These are phyloP conservation scores for Dicycla oo DNA, from an alignment of 2,888 invertebrate genomes.

Conservation along the genomic window DNA sequence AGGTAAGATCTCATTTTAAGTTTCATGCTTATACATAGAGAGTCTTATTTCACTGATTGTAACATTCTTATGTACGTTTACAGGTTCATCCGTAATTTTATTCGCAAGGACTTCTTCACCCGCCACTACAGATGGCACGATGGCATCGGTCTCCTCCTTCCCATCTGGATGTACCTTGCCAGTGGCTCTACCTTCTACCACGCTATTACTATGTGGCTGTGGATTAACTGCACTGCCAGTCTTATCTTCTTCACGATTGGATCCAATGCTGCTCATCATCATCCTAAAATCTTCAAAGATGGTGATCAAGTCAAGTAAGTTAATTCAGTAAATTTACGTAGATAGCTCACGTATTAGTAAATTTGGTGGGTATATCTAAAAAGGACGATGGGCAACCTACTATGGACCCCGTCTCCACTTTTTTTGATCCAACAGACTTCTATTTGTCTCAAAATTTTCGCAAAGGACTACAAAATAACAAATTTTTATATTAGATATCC, in stretches of 20 bases:
- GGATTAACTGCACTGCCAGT: conserved; percentile 90
- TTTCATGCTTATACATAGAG: background rate
- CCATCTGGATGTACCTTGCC: conserved; percentile 82
- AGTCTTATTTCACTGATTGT: background rate
- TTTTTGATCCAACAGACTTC: too few relatives aligned
- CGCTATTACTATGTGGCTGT: conserved; percentile 89
- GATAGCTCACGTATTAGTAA: background rate
- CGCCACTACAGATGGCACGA: conserved; percentile 82
- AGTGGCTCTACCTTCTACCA: conserved; percentile 76
- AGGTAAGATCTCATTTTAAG: conserved; percentile 75
- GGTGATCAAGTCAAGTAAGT: conserved; percentile 92
- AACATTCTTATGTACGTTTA: conserved; percentile 42
- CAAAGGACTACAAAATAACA: too few relatives aligned
- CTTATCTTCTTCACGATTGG: conserved; percentile 92
- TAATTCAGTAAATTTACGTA: background rate
- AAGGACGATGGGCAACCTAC: too few relatives aligned
- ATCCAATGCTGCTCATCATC: conserved; percentile 95
- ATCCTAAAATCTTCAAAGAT: conserved; percentile 92
- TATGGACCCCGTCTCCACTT: too few relatives aligned
- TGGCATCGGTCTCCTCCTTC: conserved; percentile 79
- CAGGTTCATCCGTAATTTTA: conserved; percentile 75
- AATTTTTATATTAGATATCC: too few relatives aligned
- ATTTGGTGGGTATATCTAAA: background rate
- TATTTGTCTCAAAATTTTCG: too few relatives aligned
- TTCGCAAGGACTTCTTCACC: conserved; percentile 74